Base-by-base conservation (phyloP, 2,113 vertebrate genomes). In the Nicator chloris region DNA sequence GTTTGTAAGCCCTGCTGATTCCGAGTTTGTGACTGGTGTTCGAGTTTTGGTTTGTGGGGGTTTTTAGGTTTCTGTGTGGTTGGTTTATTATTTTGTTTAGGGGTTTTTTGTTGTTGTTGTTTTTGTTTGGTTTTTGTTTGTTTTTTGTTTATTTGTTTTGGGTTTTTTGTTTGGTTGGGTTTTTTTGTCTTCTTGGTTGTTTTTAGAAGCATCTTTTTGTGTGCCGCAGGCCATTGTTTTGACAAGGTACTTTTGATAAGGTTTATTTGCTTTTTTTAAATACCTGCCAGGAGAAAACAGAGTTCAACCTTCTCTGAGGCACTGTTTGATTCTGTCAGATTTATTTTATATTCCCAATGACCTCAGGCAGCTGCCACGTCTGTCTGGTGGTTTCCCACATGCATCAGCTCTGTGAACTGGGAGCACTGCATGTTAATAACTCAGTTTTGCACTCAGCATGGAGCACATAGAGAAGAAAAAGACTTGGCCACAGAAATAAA, bases 21-120 rank as follows among this genome's bases (percentile, higher is more conserved):
- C 14, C 0, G 7, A n/a, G 27, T 17, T 45, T 11, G 0, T 26
- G 21, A 26, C 18, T 49, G 23, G 28, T 30, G 19, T 45, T 59
- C 33, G 33, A 44, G 31, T 13, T 65, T 65, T 23, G 27, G 51
- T 44, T 45, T 66, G 23, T 51, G 33, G 37, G 37, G 33, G 5
- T 2, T 33, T 44, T 54, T 23, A 26, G 6, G 13, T 49, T 50
- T 50, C 8, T 23, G 37, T 7, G 13, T 65, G 37, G 0, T 5
- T 15, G 28, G 15, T 10, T 47, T 9, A 10, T 57, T 78, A 45
- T 16, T 14, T 53, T 87, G 8, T 47, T 54, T 18, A 9, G 19
- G 35, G 12, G 17, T 4, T 7, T 57, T 35, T 13, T 37, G 11
- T 44, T 42, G 42, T 42, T 13, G 42, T 15, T 44, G 42, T 44